These are phyloP conservation scores for Drosophila algonquin DNA, from an alignment of 2,888 invertebrate species.

Conservation along the genomic window DNA sequence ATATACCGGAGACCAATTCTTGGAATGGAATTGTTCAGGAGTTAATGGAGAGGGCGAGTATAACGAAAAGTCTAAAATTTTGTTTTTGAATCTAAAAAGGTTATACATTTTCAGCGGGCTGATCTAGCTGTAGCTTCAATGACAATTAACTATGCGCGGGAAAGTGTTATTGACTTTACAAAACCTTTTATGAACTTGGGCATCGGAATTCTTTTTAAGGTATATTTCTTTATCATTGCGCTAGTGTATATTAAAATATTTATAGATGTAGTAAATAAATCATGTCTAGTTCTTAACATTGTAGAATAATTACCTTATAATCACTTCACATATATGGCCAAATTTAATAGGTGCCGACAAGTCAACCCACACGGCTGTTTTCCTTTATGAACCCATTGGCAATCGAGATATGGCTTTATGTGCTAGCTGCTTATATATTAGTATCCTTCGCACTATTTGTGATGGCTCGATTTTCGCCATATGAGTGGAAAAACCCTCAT, in stretches of 20 bases:
- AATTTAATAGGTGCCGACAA: constrained; percentile 91
- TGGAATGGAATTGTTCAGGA: constrained; percentile 96
- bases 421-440: constrained; percentile 95
- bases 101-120: constrained; percentile 89
- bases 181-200: constrained; percentile 99
- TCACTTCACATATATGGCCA: constrained; percentile 27
- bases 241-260: background rate
- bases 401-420: constrained; percentile 98
- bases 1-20: constrained; percentile 93
- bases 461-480: constrained; percentile 98
- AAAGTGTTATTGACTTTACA: constrained; percentile 96
- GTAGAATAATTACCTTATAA: constrained; percentile 16
- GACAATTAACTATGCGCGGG: constrained; percentile 98
- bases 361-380: constrained; percentile 94
- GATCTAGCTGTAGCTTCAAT: constrained; percentile 98
- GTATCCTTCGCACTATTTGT: constrained; percentile 97
- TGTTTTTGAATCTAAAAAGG: background rate
- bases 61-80: background rate
- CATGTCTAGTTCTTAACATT: background rate
- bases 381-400: constrained; percentile 98
- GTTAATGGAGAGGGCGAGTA: constrained; percentile 91
- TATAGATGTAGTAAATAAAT: background rate
- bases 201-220: constrained; percentile 97
- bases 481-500: constrained; percentile 95
- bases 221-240: constrained; percentile 82